Conservation (phyloP, 2,113 vertebrate genomes). For the Chlorodrepanis virens region DNA sequence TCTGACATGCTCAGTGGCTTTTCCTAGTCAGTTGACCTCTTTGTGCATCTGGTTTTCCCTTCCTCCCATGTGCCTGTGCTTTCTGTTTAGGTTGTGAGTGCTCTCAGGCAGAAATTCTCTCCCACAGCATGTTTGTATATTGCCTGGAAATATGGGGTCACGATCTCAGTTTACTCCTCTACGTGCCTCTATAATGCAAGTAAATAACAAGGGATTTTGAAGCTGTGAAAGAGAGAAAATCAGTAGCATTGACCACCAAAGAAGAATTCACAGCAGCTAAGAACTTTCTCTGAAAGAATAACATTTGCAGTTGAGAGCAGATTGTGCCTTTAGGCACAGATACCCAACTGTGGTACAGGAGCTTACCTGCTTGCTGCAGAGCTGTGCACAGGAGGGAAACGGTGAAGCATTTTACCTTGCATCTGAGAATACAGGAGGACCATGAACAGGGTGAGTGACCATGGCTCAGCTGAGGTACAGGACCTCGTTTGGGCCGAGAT, state of each 20-base stretch:
- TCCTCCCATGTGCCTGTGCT: background rate
- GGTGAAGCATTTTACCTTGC: background rate
- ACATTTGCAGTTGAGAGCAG: background rate
- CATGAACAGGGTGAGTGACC: background rate
- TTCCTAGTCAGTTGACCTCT: background rate
- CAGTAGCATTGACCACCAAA: background rate
- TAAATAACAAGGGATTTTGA: background rate
- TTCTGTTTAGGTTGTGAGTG: conserved; percentile 7
- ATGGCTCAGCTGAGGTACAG: background rate
- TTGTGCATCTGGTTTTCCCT: conserved; percentile 1
- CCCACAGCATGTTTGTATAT: background rate
- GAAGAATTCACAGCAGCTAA: background rate
- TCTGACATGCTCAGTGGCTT: background rate
- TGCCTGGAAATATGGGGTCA: conserved; percentile 21
- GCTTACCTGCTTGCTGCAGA: background rate
- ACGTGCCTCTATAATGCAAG: background rate
- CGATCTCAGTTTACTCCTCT: background rate
- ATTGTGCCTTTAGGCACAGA: background rate
- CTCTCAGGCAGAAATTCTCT: background rate
- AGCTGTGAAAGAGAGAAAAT: background rate
- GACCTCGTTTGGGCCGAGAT: background rate
- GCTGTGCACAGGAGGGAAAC: background rate
- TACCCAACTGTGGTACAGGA: background rate
- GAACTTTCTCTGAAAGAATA: background rate
- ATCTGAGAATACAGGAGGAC: background rate